phyloP scores from a whole-genome alignment of 2,797 vertebrate species.

The Poecile montanus region DNA sequence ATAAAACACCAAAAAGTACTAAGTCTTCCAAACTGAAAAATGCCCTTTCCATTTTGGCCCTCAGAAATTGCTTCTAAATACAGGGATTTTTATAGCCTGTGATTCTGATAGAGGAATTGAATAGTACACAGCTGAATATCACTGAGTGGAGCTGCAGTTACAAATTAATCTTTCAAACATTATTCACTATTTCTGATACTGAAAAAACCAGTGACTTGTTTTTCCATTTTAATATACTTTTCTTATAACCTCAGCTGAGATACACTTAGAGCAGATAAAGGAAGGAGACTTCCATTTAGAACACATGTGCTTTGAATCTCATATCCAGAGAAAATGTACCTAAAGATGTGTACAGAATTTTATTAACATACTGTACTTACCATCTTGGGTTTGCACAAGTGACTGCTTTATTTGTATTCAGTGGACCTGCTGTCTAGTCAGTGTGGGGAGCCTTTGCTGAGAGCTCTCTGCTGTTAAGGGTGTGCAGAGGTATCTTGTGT shows the following conservation, averaged over 20 bases:
- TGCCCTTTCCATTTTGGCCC: not conserved
- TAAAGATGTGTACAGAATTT: not conserved
- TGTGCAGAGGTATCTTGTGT: not conserved
- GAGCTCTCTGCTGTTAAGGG: not conserved
- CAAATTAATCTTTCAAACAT: not conserved
- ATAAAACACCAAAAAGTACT: not conserved
- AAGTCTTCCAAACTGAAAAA: not conserved
- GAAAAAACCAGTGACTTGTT: not conserved
- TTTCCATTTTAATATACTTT: not conserved
- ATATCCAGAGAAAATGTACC: not conserved
- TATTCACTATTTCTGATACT: not conserved
- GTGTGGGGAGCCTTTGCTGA: not conserved
- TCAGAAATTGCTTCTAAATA: not conserved
- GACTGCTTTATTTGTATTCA: not conserved
- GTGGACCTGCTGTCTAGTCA: not conserved
- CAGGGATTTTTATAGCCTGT: not conserved
- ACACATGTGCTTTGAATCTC: not conserved
- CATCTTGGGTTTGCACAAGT: not conserved
- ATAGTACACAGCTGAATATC: not conserved
- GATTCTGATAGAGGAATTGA: not conserved
- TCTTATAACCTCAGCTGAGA: not conserved
- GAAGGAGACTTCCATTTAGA: not conserved
- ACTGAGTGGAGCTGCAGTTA: not conserved
- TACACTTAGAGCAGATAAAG: not conserved
- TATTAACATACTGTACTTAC: not conserved